Percentiles rank a stretch among this genome's conserved stretches.
phyloP scores from a whole-genome alignment of 2,113 vertebrate species.

The Ceuthmochares aereus region DNA sequence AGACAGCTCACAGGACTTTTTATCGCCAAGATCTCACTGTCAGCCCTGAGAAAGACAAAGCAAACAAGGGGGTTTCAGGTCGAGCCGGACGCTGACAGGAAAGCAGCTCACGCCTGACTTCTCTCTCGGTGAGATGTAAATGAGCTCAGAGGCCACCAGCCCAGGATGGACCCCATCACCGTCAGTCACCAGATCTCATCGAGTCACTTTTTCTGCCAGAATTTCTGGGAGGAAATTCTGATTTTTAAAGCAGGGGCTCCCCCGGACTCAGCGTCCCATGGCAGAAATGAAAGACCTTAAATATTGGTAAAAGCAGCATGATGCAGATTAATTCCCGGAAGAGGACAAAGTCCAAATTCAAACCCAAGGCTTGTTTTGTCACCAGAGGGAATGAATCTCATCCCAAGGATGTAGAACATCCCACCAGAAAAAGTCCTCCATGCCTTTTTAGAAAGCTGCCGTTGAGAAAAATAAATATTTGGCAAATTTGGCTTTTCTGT shows the following conservation, averaged over 20 bases:
- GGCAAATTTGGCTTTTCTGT: not conserved
- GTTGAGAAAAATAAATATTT: not conserved
- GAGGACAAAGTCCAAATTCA: not conserved
- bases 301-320: fast-evolving
- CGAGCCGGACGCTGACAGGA: not conserved
- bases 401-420: not conserved
- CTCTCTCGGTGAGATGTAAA: not conserved
- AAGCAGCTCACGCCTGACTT: not conserved
- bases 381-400: not conserved
- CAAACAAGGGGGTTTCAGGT: fast-evolving
- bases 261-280: fast-evolving
- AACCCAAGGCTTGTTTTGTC: not conserved
- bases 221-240: conserved; percentile 14
- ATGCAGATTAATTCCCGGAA: not conserved
- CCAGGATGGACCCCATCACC: fast-evolving
- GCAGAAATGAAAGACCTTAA: not conserved
- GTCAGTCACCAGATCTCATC: not conserved
- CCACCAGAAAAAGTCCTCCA: not conserved
- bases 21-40: not conserved
- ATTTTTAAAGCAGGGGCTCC: not conserved
- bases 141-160: not conserved
- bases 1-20: not conserved
- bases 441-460: not conserved
- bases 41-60: not conserved
- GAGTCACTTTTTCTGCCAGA: not conserved